phyloP scores from a whole-genome alignment of 2,888 invertebrate species.

The Xestia rhomboidea region DNA sequence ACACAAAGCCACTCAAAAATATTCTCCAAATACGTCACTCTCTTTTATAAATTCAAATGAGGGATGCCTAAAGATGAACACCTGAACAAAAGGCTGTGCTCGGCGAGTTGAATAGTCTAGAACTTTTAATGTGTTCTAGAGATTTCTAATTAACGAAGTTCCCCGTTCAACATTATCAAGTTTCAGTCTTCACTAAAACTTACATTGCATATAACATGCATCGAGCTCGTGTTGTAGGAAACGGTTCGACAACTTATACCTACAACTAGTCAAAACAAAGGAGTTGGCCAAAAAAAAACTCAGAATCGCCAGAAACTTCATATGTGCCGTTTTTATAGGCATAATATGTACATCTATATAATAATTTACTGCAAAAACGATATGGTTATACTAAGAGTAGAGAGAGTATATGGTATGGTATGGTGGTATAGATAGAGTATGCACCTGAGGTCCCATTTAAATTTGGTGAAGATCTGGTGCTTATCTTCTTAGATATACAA shows the following conservation, averaged over 20 bases:
- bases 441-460: no score
- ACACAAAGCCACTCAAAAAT: not conserved
- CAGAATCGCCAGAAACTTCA: no score
- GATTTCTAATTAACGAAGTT: conserved; percentile 39
- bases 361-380: no score
- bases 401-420: no score
- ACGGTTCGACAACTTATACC: not conserved
- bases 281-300: no score
- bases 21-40: conserved; percentile 4
- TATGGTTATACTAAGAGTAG: no score
- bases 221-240: not conserved
- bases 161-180: conserved; percentile 14
- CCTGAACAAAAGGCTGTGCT: conserved; percentile 4
- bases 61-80: conserved; percentile 1
- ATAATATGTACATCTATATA: no score
- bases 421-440: no score
- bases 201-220: conserved; percentile 36
- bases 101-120: conserved; percentile 13
- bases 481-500: no score
- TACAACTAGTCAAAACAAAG: conserved; percentile 8
- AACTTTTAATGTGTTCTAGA: conserved; percentile 26
- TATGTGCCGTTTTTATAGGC: no score
- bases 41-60: conserved; percentile 27
- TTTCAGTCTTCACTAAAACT: conserved; percentile 35
- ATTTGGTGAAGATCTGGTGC: no score